Evolutionary conservation across 1,140 invertebrate genomes (phyloP).

Genomic region (Cotesia chilonis): DNA sequence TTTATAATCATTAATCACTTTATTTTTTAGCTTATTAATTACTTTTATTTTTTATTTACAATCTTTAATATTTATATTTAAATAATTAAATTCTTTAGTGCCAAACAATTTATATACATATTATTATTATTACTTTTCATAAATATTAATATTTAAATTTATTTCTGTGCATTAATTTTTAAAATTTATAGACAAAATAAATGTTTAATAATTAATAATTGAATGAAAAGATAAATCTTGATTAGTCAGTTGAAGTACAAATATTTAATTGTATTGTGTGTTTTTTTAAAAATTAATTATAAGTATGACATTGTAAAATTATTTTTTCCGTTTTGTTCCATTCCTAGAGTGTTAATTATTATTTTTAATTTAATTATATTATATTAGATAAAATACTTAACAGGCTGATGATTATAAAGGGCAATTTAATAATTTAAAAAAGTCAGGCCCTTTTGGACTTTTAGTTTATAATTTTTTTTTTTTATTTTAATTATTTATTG

Average conservation of each 20-base stretch:
- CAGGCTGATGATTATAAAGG: slow-evolving; percentile 38
- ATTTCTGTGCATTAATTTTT: slow-evolving; percentile 5
- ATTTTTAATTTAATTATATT: slow-evolving; percentile 31
- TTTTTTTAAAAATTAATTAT: slow-evolving; percentile 52
- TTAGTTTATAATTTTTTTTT: slow-evolving; percentile 23
- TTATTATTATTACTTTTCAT: slow-evolving; percentile 1
- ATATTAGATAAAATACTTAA: slow-evolving; percentile 52
- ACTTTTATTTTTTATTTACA: slow-evolving; percentile 34
- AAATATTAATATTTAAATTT: slow-evolving; percentile 6
- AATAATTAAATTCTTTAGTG: slow-evolving; percentile 54
- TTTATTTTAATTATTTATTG: slow-evolving; percentile 16
- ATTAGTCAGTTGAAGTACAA: slow-evolving; percentile 68
- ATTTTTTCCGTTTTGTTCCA: slow-evolving; percentile 53
- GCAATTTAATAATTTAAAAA: slow-evolving; percentile 33
- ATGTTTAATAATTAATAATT: neutral
- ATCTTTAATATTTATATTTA: slow-evolving; percentile 34
- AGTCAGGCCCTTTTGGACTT: neutral
- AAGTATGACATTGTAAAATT: slow-evolving; percentile 42
- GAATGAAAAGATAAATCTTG: slow-evolving; percentile 43
- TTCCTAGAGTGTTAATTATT: slow-evolving; percentile 45
- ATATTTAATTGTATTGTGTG: slow-evolving; percentile 64
- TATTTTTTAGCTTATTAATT: slow-evolving; percentile 35
- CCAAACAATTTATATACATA: slow-evolving; percentile 42
- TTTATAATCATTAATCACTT: slow-evolving; percentile 3
- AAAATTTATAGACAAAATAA: slow-evolving; percentile 21